Evolutionary conservation across 2,888 invertebrate species (phyloP), one percentile per base, ranked within the genome.

Genomic region (Oxytorus armatus): DNA sequence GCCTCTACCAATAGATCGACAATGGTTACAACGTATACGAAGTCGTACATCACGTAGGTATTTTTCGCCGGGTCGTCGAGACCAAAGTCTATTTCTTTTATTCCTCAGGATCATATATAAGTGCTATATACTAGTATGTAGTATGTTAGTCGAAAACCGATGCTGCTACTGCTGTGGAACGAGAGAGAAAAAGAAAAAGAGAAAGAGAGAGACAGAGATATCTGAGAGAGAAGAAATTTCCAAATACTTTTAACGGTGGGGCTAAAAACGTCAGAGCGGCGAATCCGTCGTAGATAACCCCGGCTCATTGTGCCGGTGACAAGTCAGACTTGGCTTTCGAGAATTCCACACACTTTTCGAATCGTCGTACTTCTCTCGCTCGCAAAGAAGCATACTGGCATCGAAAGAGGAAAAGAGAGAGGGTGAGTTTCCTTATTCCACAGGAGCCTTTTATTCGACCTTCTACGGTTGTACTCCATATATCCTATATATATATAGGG

Each of bases 281-380:
- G 85, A 88, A 88, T 86, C 85, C 86, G 82, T 86, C 86, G 85
- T 90, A 89, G 88, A 90, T 90, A 90, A 90, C 88, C 85, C 83
- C 76, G 87, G 80, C 86, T 88, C 87, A 89, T 90, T 89, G 89
- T 90, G 88, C 79, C 86, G 82, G 70, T 88, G 89, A 89, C 89
- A 88, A 87, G 86, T 82, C 87, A 82, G 82, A 53, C 68, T 76
- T 72, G 76, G 72, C 65, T 65, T 77, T 79, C 39, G 59, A 42
- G 69, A 79, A 77, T 79, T 72, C 73, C 61, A 75, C 77, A 75
- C 77, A 72, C 77, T 65, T 59, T 57, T 80, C 70, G 55, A 68
- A 21, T 73, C 76, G n/a, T 81, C 79, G 69, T 59, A 69, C 25
- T 51, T 63, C 25, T 59, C 51, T 42, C 72, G 18, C 53, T 69